phyloP scores from a whole-genome alignment of 2,888 invertebrate species.

The Pelosia muscerda region DNA sequence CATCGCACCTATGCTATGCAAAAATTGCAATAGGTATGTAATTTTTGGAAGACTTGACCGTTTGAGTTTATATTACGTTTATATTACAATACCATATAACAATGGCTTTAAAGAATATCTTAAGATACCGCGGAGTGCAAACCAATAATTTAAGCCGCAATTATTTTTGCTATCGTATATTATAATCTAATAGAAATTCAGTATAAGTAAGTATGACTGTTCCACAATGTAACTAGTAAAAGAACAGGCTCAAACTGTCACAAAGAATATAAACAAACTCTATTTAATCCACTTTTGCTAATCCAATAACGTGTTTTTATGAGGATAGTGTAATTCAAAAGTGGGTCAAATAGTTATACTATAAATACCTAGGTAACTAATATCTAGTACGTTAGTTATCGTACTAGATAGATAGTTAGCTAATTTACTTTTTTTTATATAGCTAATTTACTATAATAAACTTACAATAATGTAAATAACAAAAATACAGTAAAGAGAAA shows the following conservation, averaged over 20 bases:
- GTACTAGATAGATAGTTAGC: no score
- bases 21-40: not conserved
- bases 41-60: not conserved
- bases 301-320: conserved; percentile 46
- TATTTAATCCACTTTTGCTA: conserved; percentile 48
- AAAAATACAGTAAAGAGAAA: no score
- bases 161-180: not conserved
- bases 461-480: no score
- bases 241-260: not conserved
- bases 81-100: no score
- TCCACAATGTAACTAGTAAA: not conserved
- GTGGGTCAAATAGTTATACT: conserved; percentile 31
- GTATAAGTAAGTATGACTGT: not conserved
- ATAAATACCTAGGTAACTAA: no score
- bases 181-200: not conserved
- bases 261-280: conserved; percentile 22
- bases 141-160: not conserved
- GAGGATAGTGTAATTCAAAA: conserved; percentile 22
- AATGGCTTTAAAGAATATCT: no score
- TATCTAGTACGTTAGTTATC: no score
- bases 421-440: no score
- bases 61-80: no score
- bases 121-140: no score
- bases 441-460: no score
- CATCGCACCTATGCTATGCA: not conserved